Base-by-base conservation (phyloP, 2,888 invertebrate species). In the Electrophaes corylata region DNA sequence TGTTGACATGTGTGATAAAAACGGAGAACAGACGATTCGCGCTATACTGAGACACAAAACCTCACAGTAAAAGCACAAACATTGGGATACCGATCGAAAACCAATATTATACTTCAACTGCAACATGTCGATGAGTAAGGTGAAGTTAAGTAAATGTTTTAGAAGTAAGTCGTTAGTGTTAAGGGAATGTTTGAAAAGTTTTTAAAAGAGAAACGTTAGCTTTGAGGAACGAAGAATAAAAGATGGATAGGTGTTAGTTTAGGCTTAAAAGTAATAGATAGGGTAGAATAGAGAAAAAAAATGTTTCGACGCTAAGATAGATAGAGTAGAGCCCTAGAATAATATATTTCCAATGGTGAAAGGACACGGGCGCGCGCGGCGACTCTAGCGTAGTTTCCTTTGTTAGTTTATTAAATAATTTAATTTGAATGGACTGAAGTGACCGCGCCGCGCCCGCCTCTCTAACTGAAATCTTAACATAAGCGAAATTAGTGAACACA, bases 351-450 rank as follows among this genome's bases (percentile, higher is more conserved):
- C 69, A 70, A 72, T 69, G 72, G 73, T 57, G 43, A 8, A 62
- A 71, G 56, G 71, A 65, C 80, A 74, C 71, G 79, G 65, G 84
- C 72, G 81, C 72, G 66, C 62, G 70, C 67, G 71, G 78, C 70
- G 80, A 75, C 84, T 84, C 83, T 89, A 89, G 87, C 82, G 81
- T 91, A 91, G 87, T 85, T 86, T 90, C 86, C 85, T 89, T 86
- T 88, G 82, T 91, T 91, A 91, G 88, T 91, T 90, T 91, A 89
- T 88, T 88, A 84, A 85, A 88, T 89, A 90, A 88, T 91, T 90
- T 91, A 89, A 88, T 91, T 91, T 90, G 85, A 87, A 88, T 82
- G 88, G 91, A 90, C 88, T 88, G 89, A 88, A 80, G 88, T 75
- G 84, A 78, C 69, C 70, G 76, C 73, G 66, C 72, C 75, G 78